Percentiles rank a stretch among this genome's conserved stretches.
These are phyloP conservation scores for Spea bombifrons DNA, from an alignment of 2,113 vertebrate genomes.

Conservation along the genomic window DNA sequence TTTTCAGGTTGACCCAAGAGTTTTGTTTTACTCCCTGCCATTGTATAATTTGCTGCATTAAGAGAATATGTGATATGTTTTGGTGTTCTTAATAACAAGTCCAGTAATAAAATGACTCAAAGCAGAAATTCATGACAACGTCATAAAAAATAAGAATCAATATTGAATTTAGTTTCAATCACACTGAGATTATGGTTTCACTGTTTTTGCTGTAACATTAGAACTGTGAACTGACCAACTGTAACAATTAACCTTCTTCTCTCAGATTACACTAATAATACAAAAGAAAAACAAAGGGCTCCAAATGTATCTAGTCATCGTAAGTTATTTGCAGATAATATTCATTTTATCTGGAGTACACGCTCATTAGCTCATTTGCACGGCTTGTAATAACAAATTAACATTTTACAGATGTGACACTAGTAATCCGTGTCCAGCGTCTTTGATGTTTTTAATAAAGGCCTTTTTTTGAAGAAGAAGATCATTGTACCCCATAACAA, in stretches of 20 bases:
- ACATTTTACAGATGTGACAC: background rate
- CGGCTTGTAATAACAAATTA: slow-evolving; percentile 5
- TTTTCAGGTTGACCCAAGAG: no score
- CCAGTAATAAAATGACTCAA: no score
- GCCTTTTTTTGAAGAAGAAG: background rate
- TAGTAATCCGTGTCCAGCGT: background rate
- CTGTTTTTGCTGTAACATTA: background rate
- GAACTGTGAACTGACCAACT: background rate
- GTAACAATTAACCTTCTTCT: slow-evolving; percentile 10
- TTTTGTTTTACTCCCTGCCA: no score
- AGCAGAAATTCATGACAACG: background rate
- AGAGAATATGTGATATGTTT: no score
- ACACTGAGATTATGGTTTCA: background rate
- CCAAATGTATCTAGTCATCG: background rate
- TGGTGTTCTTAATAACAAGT: no score
- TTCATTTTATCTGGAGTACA: background rate
- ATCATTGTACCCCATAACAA: no score
- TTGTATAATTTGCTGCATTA: no score
- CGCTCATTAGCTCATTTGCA: slow-evolving; percentile 12
- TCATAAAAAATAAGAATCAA: background rate
- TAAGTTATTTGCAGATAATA: background rate
- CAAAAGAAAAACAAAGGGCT: background rate
- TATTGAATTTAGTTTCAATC: background rate
- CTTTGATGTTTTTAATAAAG: background rate
- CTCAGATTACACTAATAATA: background rate